Evolutionary conservation across 2,888 invertebrate species (phyloP), one percentile per base, ranked within the genome.

Genomic region (Lepidonotus clava): DNA sequence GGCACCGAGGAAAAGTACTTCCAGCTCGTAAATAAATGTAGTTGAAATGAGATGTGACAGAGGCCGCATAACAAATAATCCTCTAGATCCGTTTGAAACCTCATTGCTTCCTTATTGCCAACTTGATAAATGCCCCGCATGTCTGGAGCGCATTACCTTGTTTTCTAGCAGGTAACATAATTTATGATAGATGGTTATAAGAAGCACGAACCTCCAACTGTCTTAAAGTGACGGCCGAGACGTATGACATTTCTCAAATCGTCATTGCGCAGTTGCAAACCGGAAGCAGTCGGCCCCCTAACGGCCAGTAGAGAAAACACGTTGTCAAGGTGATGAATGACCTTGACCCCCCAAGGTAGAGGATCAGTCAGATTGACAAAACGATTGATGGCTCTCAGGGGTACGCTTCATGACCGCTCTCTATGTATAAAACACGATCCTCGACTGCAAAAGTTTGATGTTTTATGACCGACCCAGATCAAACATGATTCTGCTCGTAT

Each of bases 21-120:
- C 21, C 28, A 61, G 28, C 61, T 61, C 28, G 61, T 61, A 61
- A 61, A 61, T 61, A 28, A 61, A 28, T 24, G 61, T 38, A 71
- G 34, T 38, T 38, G 36, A 34, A 38, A 71, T 38, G 71, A 11
- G 71, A 71, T 71, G 38, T 71, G 71, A 38, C 38, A 71, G 14
- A 36, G 14, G 24, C 71, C n/a, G 38, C 34, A 71, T 36, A 71
- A 71, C 71, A 38, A 71, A 38, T 34, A 71, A 71, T 38, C 34
- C 36, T 11, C 21, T n/a, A 38, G 71, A 38, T 71, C 71, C 71
- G 71, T 71, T 34, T 71, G 71, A 71, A 71, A 34, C 36, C 71
- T 71, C 38, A 71, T 71, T 71, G 71, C 71, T 71, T 71, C 71
- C 71, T 71, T 71, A 71, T 71, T 71, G 71, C 71, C 71, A 38